Conservation (phyloP, 2,113 vertebrate species). For the Hylia prasina region DNA sequence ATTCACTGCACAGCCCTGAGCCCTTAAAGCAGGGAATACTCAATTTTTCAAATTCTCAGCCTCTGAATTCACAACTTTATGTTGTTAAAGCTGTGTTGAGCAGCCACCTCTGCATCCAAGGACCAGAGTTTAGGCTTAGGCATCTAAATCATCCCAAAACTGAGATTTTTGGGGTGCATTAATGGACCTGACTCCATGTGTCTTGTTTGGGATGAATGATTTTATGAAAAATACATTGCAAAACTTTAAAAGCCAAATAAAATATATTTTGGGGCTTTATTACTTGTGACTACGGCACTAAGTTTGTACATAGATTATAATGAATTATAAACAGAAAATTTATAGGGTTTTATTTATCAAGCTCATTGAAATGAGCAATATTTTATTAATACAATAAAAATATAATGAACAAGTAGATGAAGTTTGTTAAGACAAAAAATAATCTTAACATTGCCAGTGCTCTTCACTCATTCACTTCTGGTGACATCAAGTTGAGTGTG, state of each 20-base stretch:
- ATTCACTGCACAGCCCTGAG: not conserved
- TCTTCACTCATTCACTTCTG: not conserved
- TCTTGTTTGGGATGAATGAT: not conserved
- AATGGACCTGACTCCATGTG: rapidly evolving
- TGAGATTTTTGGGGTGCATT: not conserved
- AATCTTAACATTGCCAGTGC: not conserved
- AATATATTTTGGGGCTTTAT: not conserved
- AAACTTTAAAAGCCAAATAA: not conserved
- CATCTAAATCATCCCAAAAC: not conserved
- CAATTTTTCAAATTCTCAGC: not conserved
- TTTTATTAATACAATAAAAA: conserved; percentile 49
- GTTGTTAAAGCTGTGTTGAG: not conserved
- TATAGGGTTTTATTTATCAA: conserved; percentile 22
- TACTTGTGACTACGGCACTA: not conserved
- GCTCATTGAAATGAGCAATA: conserved; percentile 38
- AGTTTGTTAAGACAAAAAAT: conserved; percentile 37
- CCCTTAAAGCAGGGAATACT: not conserved
- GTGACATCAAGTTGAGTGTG: not conserved
- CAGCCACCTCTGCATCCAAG: not conserved
- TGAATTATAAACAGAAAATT: conserved; percentile 27
- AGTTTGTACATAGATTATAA: conserved; percentile 36
- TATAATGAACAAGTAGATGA: conserved; percentile 10
- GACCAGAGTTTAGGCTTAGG: not conserved
- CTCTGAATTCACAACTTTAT: not conserved
- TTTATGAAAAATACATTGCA: not conserved